Evolutionary conservation across 2,888 invertebrate genomes (phyloP), one percentile per base, ranked within the genome.

Genomic region (Hypomecis atomaria): DNA sequence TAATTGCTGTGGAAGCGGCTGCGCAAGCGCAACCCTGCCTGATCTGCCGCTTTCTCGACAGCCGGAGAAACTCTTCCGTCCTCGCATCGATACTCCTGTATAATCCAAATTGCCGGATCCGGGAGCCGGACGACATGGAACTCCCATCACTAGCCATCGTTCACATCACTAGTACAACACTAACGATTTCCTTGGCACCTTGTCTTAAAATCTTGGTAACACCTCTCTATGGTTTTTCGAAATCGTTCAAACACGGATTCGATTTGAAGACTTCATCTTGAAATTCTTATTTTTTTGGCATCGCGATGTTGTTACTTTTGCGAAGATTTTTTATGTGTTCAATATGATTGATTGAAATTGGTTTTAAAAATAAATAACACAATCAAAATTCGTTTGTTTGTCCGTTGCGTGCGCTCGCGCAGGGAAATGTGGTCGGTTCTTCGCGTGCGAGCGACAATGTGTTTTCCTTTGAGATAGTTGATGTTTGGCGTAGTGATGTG

Each of bases 21-120:
- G 92, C 92, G 75, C 92, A 92, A 0, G 86, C 86, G 74, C 92
- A 92, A 70, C 92, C 92, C 71, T 90, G 90, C 57, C 84, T 77
- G 7, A 92, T 83, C 77, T 92, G 92, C 11, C 89, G 75, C 64
- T 79, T 87, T 69, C 85, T 85, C 1, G 92, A 92, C 56, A 91
- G 72, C 66, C 82, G 82, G 37, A 92, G 73, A 66, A 92, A 92
- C 75, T 92, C 91, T 74, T 90, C 90, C 0, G 91, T 91, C 71
- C 85, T 82, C 5, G 86, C 84, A 60, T 92, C 92, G 11, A 92
- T 90, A 43, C 83, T 87, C 67, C 89, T 79, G 77, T 92, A 92
- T 66, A 92, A 70, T 2, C 92, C 92, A 47, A 92, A 90, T 72
- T 90, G 90, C 45, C 84, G 78, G 50, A 90, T 77, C 53, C 81